Conservation (phyloP, 2,888 invertebrate species). For the Orgyia antiqua region DNA sequence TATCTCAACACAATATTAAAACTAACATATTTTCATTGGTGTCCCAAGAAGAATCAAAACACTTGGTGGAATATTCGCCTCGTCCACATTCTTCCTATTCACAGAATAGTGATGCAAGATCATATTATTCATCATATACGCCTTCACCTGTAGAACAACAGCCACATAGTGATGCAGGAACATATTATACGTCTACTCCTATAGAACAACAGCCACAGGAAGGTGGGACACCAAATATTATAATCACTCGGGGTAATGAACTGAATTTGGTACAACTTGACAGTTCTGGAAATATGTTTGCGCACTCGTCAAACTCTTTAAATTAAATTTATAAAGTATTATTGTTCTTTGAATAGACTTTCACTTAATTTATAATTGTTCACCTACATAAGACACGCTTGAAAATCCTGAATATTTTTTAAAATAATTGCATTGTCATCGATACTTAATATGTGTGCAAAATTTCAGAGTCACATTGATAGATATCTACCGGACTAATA, state of each 20-base stretch:
- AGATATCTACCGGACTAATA: no score
- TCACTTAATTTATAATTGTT: background rate
- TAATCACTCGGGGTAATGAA: constrained; percentile 5
- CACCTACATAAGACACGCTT: constrained; percentile 3
- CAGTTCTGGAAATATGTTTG: constrained; percentile 5
- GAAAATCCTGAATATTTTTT: no score
- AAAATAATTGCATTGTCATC: no score
- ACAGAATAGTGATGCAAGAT: constrained; percentile 8
- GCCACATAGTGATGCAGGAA: background rate
- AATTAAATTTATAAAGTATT: constrained; percentile 3
- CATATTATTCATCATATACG: constrained; percentile 6
- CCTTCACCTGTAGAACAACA: constrained; percentile 7
- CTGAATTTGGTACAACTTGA: no score
- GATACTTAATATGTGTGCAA: no score
- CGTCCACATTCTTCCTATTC: constrained; percentile 8
- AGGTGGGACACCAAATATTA: constrained; percentile 5
- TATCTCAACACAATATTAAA: constrained; percentile 12
- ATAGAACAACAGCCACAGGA: constrained; percentile 6
- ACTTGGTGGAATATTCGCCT: constrained; percentile 6
- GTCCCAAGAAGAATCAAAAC: constrained; percentile 11
- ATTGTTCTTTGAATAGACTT: constrained; percentile 2
- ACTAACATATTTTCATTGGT: constrained; percentile 11
- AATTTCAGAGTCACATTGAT: no score
- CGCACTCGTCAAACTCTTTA: background rate
- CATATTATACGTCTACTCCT: constrained; percentile 4